A percentile compares a stretch with the other conserved stretches of the same genome.
Conservation (phyloP, 2,888 invertebrate species). For the Helicoverpa assulta region DNA sequence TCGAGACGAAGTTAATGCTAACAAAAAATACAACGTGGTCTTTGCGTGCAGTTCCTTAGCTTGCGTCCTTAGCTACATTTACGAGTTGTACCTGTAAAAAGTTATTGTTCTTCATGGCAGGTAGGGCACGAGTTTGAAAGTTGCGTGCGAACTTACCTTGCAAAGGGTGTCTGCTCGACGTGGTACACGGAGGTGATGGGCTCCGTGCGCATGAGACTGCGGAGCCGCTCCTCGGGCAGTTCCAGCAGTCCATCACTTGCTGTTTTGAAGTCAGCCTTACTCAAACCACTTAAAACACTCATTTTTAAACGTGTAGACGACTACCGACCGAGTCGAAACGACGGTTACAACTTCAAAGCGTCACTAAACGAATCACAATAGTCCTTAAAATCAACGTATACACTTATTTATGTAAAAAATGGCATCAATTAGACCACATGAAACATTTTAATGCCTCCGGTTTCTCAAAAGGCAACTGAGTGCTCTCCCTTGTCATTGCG, state of each 20-base stretch:
- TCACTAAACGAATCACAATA: slow-evolving; percentile 87
- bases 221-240: slow-evolving; percentile 92
- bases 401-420: slow-evolving; percentile 85
- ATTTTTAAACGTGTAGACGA: slow-evolving; percentile 88
- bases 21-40: slow-evolving; percentile 49
- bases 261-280: slow-evolving; percentile 90
- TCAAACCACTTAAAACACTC: slow-evolving; percentile 89
- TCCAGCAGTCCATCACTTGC: slow-evolving; percentile 93
- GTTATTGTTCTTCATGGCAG: slow-evolving; percentile 39
- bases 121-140: slow-evolving; percentile 44
- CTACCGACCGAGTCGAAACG: slow-evolving; percentile 83
- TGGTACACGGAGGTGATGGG: slow-evolving; percentile 94
- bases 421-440: slow-evolving; percentile 87
- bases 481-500: slow-evolving; percentile 90
- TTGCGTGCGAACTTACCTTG: slow-evolving; percentile 91
- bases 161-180: slow-evolving; percentile 95
- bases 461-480: slow-evolving; percentile 89
- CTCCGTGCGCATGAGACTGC: slow-evolving; percentile 92
- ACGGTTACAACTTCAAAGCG: slow-evolving; percentile 79
- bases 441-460: slow-evolving; percentile 89
- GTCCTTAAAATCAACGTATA: slow-evolving; percentile 87
- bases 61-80: slow-evolving; percentile 35
- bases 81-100: slow-evolving; percentile 32
- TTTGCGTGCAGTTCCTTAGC: slow-evolving; percentile 51
- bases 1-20: slow-evolving; percentile 42